Evolutionary conservation across 2,113 vertebrate species (phyloP).

Genomic region (Mobula birostris): DNA sequence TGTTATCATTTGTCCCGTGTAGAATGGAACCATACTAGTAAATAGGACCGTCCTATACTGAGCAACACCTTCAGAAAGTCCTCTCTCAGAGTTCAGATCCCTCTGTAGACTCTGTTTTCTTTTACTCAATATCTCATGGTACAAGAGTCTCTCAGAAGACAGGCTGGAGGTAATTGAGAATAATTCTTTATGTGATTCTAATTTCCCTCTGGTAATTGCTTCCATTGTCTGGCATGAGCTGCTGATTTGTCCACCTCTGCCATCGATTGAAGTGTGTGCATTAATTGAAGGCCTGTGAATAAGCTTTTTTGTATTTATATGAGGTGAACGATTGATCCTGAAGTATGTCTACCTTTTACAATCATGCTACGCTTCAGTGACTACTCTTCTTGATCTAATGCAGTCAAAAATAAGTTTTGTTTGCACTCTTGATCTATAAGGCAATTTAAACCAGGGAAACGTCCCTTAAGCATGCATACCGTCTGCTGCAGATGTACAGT

Average conservation of each 20-base stretch:
- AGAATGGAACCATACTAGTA: not conserved
- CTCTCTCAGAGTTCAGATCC: not conserved
- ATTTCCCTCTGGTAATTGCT: not conserved
- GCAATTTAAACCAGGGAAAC: too few species aligned
- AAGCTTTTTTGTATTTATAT: not conserved
- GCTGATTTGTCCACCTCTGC: not conserved
- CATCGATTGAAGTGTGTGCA: not conserved
- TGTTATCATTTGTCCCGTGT: not conserved
- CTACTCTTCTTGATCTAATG: too few species aligned
- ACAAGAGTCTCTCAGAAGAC: not conserved
- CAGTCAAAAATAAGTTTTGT: not conserved
- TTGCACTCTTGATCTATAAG: not conserved
- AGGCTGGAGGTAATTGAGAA: not conserved
- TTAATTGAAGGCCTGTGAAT: slow-evolving; percentile 1
- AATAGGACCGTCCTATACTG: not conserved
- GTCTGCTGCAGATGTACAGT: too few species aligned
- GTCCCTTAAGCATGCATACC: too few species aligned
- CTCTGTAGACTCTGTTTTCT: too few species aligned
- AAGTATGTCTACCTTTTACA: not conserved
- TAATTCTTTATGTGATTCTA: not conserved
- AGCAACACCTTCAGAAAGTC: not conserved
- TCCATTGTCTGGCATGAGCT: not conserved
- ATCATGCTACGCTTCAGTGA: not conserved
- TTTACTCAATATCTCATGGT: not conserved
- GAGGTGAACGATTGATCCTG: slow-evolving; percentile 7